Conservation (phyloP, 2,113 vertebrate species). For the Catharus fuscescens region DNA sequence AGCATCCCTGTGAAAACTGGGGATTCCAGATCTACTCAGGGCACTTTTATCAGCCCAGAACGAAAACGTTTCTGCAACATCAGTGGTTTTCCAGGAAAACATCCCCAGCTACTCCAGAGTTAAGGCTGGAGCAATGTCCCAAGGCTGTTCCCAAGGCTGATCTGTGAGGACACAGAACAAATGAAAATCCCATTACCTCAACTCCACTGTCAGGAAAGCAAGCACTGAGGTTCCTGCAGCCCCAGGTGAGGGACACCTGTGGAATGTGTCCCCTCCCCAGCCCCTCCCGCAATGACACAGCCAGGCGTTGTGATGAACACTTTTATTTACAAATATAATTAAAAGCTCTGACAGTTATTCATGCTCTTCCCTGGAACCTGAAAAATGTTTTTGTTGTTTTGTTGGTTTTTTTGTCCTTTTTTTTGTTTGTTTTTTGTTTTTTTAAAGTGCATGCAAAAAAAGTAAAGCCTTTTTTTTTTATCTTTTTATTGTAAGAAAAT, state of each 20-base stretch:
- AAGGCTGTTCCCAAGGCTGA: neutral
- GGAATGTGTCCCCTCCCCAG: neutral
- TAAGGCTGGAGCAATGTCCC: neutral
- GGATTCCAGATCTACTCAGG: neutral
- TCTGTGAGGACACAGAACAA: neutral
- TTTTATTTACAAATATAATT: conserved; percentile 99
- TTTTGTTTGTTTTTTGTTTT: conserved; percentile 1
- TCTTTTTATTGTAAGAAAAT: conserved; percentile 94
- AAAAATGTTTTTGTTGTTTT: conserved; percentile 74
- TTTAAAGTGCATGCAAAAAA: conserved; percentile 99
- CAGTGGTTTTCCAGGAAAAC: neutral
- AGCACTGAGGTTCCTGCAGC: neutral
- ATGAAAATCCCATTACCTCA: neutral
- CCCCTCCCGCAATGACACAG: conserved; percentile 75
- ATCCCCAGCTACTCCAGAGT: accelerated
- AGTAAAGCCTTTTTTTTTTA: conserved; percentile 90
- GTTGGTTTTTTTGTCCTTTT: neutral
- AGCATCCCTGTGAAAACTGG: neutral
- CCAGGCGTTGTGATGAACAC: conserved; percentile 89
- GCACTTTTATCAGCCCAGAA: neutral
- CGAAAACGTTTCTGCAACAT: neutral
- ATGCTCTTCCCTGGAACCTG: conserved; percentile 91
- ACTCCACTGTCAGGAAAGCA: neutral
- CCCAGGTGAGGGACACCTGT: neutral
- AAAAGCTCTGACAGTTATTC: conserved; percentile 97